These are phyloP conservation scores for Aproaerema taeniolella DNA, from an alignment of 2,888 invertebrate species.

Conservation along the genomic window DNA sequence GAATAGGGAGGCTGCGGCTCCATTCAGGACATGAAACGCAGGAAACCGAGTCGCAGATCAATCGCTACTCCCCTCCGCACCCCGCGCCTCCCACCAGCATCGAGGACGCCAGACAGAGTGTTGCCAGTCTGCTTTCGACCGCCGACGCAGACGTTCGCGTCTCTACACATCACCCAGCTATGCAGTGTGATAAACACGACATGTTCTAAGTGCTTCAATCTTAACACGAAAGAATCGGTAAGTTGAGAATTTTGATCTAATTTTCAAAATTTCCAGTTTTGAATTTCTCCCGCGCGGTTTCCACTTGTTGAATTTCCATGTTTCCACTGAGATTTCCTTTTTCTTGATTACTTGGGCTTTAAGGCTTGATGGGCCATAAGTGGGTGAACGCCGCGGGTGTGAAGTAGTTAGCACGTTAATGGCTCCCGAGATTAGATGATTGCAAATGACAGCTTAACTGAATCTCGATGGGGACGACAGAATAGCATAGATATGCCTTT, in stretches of 20 bases:
- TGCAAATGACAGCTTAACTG: no score
- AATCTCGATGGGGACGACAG: no score
- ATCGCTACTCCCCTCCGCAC: constrained; percentile 46
- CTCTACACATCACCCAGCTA: constrained; percentile 43
- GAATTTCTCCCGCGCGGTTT: no score
- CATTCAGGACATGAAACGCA: constrained; percentile 54
- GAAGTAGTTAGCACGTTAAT: no score
- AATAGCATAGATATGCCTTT: no score
- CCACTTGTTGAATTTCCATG: constrained; percentile 21
- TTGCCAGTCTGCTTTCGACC: constrained; percentile 49
- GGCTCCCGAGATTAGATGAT: no score
- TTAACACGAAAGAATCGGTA: constrained; percentile 33
- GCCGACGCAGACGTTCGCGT: constrained; percentile 26
- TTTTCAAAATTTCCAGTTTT: no score
- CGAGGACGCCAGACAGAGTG: constrained; percentile 40
- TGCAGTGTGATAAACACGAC: constrained; percentile 50
- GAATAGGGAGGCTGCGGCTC: constrained; percentile 32
- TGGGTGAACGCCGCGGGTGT: no score
- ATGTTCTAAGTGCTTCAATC: constrained; percentile 35
- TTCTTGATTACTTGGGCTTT: no score
- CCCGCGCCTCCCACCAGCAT: constrained; percentile 31
- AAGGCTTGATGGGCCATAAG: no score
- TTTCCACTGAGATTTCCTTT: no score
- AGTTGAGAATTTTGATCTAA: constrained; percentile 26
- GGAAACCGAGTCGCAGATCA: constrained; percentile 60